Base-by-base conservation (phyloP, 2,888 invertebrate genomes). In the Allophyes oxyacanthae region DNA sequence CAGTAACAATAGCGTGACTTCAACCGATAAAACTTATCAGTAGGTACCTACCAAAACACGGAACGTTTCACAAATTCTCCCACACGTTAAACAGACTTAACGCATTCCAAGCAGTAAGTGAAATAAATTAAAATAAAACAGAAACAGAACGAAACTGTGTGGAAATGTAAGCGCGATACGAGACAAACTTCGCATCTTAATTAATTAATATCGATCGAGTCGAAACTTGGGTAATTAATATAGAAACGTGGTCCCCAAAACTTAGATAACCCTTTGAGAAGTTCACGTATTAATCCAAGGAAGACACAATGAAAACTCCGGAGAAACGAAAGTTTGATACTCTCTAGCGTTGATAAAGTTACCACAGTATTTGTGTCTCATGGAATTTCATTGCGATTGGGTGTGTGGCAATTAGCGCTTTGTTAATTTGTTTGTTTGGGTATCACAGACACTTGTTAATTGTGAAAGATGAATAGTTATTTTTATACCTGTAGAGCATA, bases 161-260 rank as follows among this genome's bases (percentile, higher is more conserved):
- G 54, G 46, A 70, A 73, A 75, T 62, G 48, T 63, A 63, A 14
- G 6, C 45, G 43, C 30, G 41, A 57, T 46, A 57, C 44, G 15
- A 48, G 63, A 78, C 78, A 69, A 78, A 81, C 77, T 77, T 57
- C 75, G 83, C 77, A 83, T 85, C 81, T 80, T 88, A 89, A 91
- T 90, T 90, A 90, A 91, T 90, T 90, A 85, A 87, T 84, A 90
- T 89, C 85, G 89, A 87, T 83, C 84, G 77, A 62, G 71, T 71
- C 61, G 70, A 71, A 91, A 92, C 84, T 91, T 87, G 75, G 78
- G 85, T 90, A 92, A 92, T 91, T 91, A 91, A 90, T 91, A 91
- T 91, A 91, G 89, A 86, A 89, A 88, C 88, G 87, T 83, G 86
- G 87, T 87, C 82, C 84, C 86, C 82, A 50, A 88, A 90, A 90